These are phyloP conservation scores for Catharus minimus DNA, from an alignment of 2,113 vertebrate species.

Conservation along the genomic window DNA sequence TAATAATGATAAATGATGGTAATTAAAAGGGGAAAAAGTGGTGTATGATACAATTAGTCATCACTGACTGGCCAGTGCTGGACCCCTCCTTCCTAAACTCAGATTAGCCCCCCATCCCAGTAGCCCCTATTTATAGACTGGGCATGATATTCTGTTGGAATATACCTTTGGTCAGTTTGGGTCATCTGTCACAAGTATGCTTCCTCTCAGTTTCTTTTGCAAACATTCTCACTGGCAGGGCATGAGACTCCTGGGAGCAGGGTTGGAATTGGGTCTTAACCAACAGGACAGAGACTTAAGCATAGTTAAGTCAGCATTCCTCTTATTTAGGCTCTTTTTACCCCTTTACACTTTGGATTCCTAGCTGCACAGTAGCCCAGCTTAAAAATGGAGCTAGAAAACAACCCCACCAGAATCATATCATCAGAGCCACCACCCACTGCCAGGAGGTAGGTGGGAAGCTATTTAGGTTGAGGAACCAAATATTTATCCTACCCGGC, in stretches of 20 bases:
- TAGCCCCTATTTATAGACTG: not conserved
- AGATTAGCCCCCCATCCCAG: rapidly evolving
- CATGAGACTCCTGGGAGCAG: not conserved
- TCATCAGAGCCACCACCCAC: not conserved
- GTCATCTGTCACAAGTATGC: not conserved
- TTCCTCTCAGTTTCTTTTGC: not conserved
- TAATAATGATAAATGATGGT: not conserved
- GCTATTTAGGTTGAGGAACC: not conserved
- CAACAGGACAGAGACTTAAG: not conserved
- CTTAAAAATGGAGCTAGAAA: not conserved
- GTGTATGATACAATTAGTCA: not conserved
- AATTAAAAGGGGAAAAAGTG: not conserved
- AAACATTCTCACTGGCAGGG: not conserved
- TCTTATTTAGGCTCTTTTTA: not conserved
- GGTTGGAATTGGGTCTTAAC: not conserved
- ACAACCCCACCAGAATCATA: not conserved
- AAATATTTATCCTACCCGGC: conserved; percentile 1
- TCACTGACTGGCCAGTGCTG: not conserved
- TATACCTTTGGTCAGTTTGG: not conserved
- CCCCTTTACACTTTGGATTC: not conserved
- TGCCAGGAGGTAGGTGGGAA: not conserved
- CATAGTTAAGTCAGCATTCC: not conserved
- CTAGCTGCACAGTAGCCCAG: not conserved
- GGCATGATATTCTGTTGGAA: not conserved
- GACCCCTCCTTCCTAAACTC: not conserved